A percentile compares a stretch with the other conserved stretches of the same genome.
Conservation (phyloP, 1,140 invertebrate genomes). For the Holotrichia oblita region DNA sequence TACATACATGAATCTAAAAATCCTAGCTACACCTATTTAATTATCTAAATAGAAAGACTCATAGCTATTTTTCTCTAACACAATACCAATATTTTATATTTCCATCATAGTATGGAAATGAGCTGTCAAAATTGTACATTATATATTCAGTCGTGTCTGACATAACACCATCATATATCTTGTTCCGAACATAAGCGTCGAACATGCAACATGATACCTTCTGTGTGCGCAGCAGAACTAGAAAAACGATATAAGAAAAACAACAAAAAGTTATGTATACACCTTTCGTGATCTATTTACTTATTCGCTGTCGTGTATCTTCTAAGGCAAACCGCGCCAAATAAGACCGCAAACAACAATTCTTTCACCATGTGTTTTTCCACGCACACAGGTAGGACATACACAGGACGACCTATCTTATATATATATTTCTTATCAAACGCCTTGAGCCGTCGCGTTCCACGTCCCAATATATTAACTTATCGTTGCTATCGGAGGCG, state of each 20-base stretch:
- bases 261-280: conserved; percentile 1
- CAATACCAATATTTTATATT: neutral
- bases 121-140: neutral
- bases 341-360: conserved; percentile 20
- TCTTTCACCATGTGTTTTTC: conserved; percentile 19
- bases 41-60: neutral
- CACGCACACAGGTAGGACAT: neutral
- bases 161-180: conserved; percentile 15
- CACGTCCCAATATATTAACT: conserved; percentile 28
- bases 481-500: conserved; percentile 15
- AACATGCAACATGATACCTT: conserved; percentile 19
- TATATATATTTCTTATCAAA: conserved; percentile 33
- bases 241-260: conserved; percentile 15
- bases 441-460: conserved; percentile 16
- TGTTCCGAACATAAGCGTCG: neutral
- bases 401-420: neutral
- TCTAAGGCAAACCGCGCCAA: conserved; percentile 20
- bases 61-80: neutral
- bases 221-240: neutral
- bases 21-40: neutral
- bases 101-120: neutral
- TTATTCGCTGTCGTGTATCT: conserved; percentile 2
- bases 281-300: conserved; percentile 26
- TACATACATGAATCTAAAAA: too few species aligned
- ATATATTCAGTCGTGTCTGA: neutral